These are phyloP conservation scores for Heterodera carotae DNA, from an alignment of 1,140 invertebrate genomes.

Conservation along the genomic window DNA sequence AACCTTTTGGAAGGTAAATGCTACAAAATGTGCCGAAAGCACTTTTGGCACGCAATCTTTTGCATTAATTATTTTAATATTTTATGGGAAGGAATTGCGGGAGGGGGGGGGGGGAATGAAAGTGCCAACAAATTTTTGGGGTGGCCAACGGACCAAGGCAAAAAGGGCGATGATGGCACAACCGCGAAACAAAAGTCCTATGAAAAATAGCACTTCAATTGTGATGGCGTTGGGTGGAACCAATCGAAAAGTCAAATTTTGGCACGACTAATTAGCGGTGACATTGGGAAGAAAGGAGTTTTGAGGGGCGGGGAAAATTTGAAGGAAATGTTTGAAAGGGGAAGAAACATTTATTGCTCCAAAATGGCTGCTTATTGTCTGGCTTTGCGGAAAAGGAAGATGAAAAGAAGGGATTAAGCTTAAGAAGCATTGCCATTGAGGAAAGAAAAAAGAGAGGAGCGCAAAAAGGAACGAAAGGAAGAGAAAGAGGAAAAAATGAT, in stretches of 20 bases:
- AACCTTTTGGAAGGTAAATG: no score
- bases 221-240: not conserved
- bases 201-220: not conserved
- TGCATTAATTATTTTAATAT: no score
- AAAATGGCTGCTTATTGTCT: not conserved
- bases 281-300: not conserved
- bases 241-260: slow-evolving; percentile 1
- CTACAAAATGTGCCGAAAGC: no score
- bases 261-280: not conserved
- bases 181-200: not conserved
- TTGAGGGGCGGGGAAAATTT: not conserved
- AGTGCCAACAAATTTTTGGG: no score
- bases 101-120: no score
- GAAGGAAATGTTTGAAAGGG: slow-evolving; percentile 5
- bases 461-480: not conserved
- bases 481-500: not conserved
- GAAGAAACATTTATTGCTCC: not conserved
- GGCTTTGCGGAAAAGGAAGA: not conserved
- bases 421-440: not conserved
- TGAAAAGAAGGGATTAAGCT: slow-evolving; percentile 15
- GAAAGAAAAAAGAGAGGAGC: not conserved
- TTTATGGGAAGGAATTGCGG: no score
- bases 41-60: no score
- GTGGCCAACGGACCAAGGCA: not conserved
- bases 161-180: not conserved